Base-by-base conservation (phyloP, 2,797 vertebrate species). In the Hylomyscus alleni region DNA sequence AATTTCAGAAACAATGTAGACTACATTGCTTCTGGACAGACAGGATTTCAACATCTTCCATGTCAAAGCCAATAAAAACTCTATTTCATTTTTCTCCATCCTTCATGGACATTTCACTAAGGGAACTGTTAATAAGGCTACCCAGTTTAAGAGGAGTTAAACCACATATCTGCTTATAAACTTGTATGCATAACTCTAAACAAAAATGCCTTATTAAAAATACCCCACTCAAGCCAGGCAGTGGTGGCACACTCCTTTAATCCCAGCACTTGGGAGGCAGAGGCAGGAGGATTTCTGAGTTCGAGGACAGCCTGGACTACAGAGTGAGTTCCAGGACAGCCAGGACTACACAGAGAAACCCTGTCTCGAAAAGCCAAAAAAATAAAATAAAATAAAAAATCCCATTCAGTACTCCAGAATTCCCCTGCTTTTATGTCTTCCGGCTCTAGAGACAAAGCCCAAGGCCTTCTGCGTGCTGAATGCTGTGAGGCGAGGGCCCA, bases 1-100 rank as follows among this genome's bases (percentile, higher is more conserved):
- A 96, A 87, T 58, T 37, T 93, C 31, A 91, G 54, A 89, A 94
- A 72, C 67, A 72, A 91, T n/a, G 14, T 72, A n/a, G n/a, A 91
- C 24, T 6, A 37, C 37, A 77, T 1, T 80, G 22, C 34, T 76
- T 93, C 52, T 29, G 58, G 37, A 26, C 89, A 60, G 22, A 84
- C 0, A 85, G 40, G 15, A 34, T 65, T 77, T 96, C 84, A 90
- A 50, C 24, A 81, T 84, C 56, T 89, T 40, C 20, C 37, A 89
- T 0, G 20, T 1, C 58, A 58, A 93, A 92, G 7, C 89, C 24
- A 89, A 34, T 22, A 47, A 89, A 94, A 93, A 95, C 73, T 85
- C 85, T 4, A 88, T 17, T 67, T 4, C 50, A 67, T 29, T 93
- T 91, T 76, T 75, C 82, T 37, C n/a, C n/a, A 65, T 80, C 34